phyloP scores from a whole-genome alignment of 2,113 vertebrate species.

The Pachypanchax playfairii region DNA sequence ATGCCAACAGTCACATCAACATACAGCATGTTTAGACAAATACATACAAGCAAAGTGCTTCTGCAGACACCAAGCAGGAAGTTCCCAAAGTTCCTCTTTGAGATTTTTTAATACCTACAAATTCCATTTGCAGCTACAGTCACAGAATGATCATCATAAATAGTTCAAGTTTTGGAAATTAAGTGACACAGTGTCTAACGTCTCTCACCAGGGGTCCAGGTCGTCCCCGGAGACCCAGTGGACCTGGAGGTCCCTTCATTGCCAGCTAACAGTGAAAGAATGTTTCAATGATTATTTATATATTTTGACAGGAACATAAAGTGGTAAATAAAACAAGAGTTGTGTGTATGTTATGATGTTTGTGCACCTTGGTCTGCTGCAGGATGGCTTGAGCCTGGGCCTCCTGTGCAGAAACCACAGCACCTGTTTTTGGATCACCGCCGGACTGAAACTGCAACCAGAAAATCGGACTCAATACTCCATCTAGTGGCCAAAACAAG shows the following conservation, averaged over 20 bases:
- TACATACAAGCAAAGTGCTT: no score
- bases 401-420: conserved; percentile 91
- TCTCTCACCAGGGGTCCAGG: conserved; percentile 91
- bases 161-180: no score
- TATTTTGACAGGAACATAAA: background rate
- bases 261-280: conserved; percentile 81
- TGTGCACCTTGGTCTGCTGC: conserved; percentile 89
- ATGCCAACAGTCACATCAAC: no score
- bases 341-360: background rate
- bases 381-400: conserved; percentile 96
- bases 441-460: conserved; percentile 89
- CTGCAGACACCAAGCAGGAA: no score
- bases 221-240: conserved; percentile 90
- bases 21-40: no score
- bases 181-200: background rate
- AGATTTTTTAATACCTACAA: no score
- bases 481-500: conserved; percentile 43
- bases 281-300: background rate
- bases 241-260: conserved; percentile 89
- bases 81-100: no score
- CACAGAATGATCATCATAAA: no score
- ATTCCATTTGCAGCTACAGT: no score
- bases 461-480: conserved; percentile 47
- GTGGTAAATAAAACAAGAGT: background rate
- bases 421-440: conserved; percentile 83